Evolutionary conservation across 2,113 vertebrate species (phyloP).

Genomic region (Vulpes lagopus): DNA sequence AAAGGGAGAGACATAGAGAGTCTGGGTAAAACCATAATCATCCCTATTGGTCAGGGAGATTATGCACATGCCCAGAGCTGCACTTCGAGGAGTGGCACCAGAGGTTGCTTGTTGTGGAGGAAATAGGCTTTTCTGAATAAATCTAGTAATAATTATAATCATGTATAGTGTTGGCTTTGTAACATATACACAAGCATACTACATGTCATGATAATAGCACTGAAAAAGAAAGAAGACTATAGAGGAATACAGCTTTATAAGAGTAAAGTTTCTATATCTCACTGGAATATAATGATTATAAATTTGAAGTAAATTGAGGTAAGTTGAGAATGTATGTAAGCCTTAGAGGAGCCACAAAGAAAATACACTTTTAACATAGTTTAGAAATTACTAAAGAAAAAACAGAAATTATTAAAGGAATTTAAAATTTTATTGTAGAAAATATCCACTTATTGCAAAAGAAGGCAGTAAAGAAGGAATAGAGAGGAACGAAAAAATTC

Average conservation of each 20-base stretch:
- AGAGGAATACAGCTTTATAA: not conserved
- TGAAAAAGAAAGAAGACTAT: not conserved
- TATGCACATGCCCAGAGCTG: not conserved
- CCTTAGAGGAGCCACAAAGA: not conserved
- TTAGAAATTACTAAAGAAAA: not conserved
- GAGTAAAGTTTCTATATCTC: not conserved
- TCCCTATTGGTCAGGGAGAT: not conserved
- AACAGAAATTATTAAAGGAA: not conserved
- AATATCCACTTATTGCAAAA: not conserved
- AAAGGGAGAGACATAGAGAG: not conserved
- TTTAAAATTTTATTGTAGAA: not conserved
- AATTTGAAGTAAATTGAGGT: conserved; percentile 11
- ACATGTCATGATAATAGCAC: not conserved
- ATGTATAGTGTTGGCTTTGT: not conserved
- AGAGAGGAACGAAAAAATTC: not conserved
- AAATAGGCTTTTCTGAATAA: not conserved
- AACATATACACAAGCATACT: not conserved
- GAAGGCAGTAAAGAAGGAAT: not conserved
- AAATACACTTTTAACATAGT: not conserved
- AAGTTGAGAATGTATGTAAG: not conserved
- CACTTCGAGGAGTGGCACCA: not conserved
- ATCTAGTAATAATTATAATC: not conserved
- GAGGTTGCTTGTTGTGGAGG: not conserved
- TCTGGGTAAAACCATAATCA: not conserved
- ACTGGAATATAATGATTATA: not conserved